Evolutionary conservation across 2,113 vertebrate species (phyloP).

Genomic region (Hydrochoerus hydrochaeris): DNA sequence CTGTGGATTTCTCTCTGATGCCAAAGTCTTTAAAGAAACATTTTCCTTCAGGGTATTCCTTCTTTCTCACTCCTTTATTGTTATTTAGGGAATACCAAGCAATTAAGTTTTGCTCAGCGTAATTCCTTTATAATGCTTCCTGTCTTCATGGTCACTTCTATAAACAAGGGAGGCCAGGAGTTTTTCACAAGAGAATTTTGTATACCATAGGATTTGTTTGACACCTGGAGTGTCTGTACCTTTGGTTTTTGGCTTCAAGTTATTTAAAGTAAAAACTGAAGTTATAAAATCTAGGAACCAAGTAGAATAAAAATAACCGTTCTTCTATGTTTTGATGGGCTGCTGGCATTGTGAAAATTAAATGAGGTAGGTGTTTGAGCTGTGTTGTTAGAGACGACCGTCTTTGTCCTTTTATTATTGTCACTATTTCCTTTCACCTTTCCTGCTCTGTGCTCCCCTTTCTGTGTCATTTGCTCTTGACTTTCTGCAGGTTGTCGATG

Average conservation of each 20-base stretch:
- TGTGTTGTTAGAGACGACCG: not conserved
- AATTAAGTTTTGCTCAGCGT: not conserved
- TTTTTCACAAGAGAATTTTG: not conserved
- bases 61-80: not conserved
- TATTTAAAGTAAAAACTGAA: not conserved
- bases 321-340: not conserved
- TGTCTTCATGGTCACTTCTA: not conserved
- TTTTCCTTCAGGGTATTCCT: not conserved
- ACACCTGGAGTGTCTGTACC: not conserved
- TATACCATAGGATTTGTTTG: not conserved
- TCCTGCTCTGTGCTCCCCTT: not conserved
- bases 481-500: not conserved
- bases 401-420: not conserved
- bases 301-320: not conserved
- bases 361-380: not conserved
- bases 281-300: not conserved
- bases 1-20: not conserved
- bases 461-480: not conserved
- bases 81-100: not conserved
- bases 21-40: not conserved
- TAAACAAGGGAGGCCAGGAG: not conserved
- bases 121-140: not conserved
- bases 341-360: not conserved
- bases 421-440: not conserved
- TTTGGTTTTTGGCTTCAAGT: not conserved